A percentile compares a stretch with the other conserved stretches of the same genome.
Conservation (phyloP, 64 coral and sea anemone genomes). For the Porites australiensis region DNA sequence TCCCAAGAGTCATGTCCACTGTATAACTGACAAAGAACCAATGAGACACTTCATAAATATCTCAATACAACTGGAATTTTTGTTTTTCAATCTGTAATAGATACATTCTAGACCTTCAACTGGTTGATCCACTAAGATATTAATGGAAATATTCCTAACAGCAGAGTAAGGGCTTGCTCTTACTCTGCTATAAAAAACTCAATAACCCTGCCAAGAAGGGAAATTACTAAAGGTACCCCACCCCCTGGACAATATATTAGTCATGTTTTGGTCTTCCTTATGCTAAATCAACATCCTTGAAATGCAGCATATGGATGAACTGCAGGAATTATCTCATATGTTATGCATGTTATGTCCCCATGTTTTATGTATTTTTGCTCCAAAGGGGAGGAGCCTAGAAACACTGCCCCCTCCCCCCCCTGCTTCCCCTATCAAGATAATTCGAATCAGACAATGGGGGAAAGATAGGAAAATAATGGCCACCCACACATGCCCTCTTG, state of each 20-base stretch:
- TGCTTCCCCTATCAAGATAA: slow-evolving; percentile 13
- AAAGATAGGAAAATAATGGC: slow-evolving; percentile 18
- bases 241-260: too few relatives aligned
- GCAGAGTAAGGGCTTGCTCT: too few relatives aligned
- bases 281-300: slow-evolving; percentile 13
- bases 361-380: too few relatives aligned
- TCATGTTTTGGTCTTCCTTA: background rate
- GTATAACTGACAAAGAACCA: slow-evolving; percentile 57
- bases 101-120: background rate
- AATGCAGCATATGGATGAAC: slow-evolving; percentile 8
- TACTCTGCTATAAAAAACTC: too few relatives aligned
- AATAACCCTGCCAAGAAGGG: too few relatives aligned
- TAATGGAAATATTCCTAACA: too few relatives aligned
- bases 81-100: background rate
- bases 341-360: too few relatives aligned
- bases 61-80: background rate
- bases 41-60: too few relatives aligned
- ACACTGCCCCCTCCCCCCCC: background rate
- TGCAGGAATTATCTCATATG: background rate
- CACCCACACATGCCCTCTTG: background rate
- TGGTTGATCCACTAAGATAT: too few relatives aligned
- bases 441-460: background rate
- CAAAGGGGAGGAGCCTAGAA: too few relatives aligned
- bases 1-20: slow-evolving; percentile 68
- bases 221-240: too few relatives aligned